A percentile compares a stretch with the other conserved stretches of the same genome.
Conservation (phyloP, 2,113 vertebrate genomes). For the western clawed frog (Xenopus tropicalis) region DNA sequence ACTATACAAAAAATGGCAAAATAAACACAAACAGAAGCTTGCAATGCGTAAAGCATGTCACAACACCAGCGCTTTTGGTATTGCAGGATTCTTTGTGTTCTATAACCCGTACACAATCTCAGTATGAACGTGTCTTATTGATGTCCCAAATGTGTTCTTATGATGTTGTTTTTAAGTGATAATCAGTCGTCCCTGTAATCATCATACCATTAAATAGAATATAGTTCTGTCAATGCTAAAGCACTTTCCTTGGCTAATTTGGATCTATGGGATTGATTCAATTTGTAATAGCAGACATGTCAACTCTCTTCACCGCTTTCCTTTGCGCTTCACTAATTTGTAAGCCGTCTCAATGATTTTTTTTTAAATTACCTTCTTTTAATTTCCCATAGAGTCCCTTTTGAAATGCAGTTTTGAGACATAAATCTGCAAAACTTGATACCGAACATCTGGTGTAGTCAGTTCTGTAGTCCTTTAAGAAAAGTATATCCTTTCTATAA, state of each 20-base stretch:
- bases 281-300: neutral
- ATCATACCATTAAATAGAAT: constrained; percentile 2
- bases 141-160: neutral
- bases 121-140: neutral
- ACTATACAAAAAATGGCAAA: no score
- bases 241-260: constrained; percentile 1
- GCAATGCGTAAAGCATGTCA: no score
- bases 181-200: constrained; percentile 4
- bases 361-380: neutral
- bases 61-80: neutral
- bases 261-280: constrained; percentile 5
- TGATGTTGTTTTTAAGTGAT: neutral
- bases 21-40: no score
- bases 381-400: no score
- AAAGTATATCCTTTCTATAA: no score
- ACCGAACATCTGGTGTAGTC: no score
- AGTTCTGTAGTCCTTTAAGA: no score
- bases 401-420: no score
- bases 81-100: neutral
- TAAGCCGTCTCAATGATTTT: neutral
- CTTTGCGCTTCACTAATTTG: neutral
- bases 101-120: neutral
- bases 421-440: no score
- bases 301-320: neutral
- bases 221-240: constrained; percentile 1